These are phyloP conservation scores for Gryllus bimaculatus DNA, from an alignment of 1,140 invertebrate genomes.

Conservation along the genomic window DNA sequence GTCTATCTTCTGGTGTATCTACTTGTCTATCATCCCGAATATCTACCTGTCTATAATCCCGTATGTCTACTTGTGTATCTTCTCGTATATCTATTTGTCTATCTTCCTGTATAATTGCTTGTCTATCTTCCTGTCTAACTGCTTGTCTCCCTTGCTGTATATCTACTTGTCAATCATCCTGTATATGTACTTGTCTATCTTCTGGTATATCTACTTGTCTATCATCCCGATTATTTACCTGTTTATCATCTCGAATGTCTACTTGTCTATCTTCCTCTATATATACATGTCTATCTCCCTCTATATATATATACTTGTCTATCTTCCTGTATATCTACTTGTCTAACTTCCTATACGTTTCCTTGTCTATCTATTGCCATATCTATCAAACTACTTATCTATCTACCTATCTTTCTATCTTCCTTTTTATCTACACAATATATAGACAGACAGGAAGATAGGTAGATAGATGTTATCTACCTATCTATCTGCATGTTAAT, in stretches of 20 bases:
- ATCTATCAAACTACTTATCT: not conserved
- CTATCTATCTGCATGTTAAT: too few species aligned
- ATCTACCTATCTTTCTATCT: not conserved
- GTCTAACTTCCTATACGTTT: not conserved
- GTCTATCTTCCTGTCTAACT: not conserved
- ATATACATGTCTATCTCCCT: not conserved
- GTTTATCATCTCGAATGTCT: not conserved
- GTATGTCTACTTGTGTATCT: not conserved
- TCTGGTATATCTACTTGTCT: too few species aligned
- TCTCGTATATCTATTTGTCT: not conserved
- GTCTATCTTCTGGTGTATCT: not conserved
- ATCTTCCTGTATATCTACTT: not conserved
- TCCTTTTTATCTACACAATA: not conserved
- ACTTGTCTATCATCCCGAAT: not conserved
- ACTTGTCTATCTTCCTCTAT: not conserved
- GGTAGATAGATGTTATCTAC: too few species aligned
- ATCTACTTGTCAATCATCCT: not conserved
- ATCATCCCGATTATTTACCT: too few species aligned
- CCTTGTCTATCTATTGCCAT: not conserved
- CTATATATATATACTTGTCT: not conserved
- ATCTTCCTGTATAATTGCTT: not conserved
- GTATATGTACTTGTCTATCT: not conserved
- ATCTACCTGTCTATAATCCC: not conserved
- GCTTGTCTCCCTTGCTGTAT: not conserved
- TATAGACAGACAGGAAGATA: too few species aligned